phyloP scores from a whole-genome alignment of 2,797 vertebrate species.

The Balearica regulorum region DNA sequence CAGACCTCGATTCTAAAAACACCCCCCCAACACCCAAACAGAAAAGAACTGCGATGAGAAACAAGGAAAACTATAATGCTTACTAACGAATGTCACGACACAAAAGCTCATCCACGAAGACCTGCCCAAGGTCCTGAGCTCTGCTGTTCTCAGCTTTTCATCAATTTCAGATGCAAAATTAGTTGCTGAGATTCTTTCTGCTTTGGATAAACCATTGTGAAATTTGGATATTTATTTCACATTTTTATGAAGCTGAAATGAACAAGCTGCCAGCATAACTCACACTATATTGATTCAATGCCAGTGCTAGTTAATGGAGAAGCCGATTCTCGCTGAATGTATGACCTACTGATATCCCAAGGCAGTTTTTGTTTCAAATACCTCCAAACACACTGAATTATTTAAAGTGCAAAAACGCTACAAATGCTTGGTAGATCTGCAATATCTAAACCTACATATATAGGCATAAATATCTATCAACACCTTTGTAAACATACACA shows the following conservation, averaged over 20 bases:
- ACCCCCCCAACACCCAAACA: neutral
- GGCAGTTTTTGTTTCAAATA: conserved; percentile 49
- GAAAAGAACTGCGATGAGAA: neutral
- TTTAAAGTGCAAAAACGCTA: conserved; percentile 2
- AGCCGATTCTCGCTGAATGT: conserved; percentile 11
- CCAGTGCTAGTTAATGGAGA: conserved; percentile 42
- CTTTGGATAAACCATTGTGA: neutral
- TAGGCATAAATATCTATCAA: neutral
- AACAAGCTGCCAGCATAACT: conserved; percentile 27
- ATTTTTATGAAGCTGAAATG: conserved; percentile 19
- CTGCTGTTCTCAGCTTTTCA: neutral
- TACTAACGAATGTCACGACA: too few species aligned
- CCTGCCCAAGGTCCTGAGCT: neutral
- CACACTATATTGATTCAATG: conserved; percentile 31
- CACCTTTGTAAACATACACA: neutral
- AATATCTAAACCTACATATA: neutral
- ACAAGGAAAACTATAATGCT: neutral
- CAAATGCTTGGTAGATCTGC: neutral
- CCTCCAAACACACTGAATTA: conserved; percentile 48
- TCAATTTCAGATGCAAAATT: neutral
- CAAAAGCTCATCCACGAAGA: neutral
- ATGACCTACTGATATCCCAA: conserved; percentile 39
- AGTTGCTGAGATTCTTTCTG: neutral
- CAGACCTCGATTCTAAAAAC: neutral
- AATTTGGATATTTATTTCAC: conserved; percentile 14